Percentiles rank a stretch among this genome's conserved stretches.
These are phyloP conservation scores for Eupelmus urozonus DNA, from an alignment of 2,888 invertebrate species.

Conservation along the genomic window DNA sequence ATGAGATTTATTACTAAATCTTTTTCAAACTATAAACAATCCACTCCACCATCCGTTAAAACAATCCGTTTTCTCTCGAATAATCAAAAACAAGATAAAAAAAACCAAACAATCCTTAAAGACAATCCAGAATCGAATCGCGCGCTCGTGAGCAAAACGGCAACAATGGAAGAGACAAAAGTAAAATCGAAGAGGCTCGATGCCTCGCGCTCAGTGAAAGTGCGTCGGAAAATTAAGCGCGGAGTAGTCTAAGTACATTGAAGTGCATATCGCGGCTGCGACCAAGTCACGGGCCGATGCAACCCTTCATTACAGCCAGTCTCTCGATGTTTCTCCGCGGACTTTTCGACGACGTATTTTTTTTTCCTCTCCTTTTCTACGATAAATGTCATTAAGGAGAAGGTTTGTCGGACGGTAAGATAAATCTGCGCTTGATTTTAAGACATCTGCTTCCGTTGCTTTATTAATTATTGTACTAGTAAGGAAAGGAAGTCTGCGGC, in stretches of 20 bases:
- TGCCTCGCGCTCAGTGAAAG: slow-evolving; percentile 10
- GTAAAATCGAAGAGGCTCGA: slow-evolving; percentile 10
- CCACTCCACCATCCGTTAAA: too few species aligned
- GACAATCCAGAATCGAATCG: too few species aligned
- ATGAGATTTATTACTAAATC: too few species aligned
- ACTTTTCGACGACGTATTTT: background rate
- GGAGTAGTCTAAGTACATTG: slow-evolving; percentile 13
- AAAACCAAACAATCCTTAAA: too few species aligned
- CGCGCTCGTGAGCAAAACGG: too few species aligned
- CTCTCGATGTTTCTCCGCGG: background rate
- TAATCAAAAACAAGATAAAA: too few species aligned
- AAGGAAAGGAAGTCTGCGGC: background rate
- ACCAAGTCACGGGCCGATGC: slow-evolving; percentile 28
- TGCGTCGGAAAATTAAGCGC: slow-evolving; percentile 37
- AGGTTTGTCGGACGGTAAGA: background rate
- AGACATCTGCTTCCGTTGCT: background rate
- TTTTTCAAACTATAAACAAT: too few species aligned
- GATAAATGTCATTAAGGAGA: background rate
- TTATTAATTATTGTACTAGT: background rate
- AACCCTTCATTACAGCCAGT: slow-evolving; percentile 35
- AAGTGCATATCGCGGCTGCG: background rate
- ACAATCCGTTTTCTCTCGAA: too few species aligned
- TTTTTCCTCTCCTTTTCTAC: background rate
- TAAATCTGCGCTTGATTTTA: background rate
- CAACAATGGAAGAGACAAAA: background rate